phyloP scores from a whole-genome alignment of 2,888 invertebrate genomes.

The Drosophila kuntzei region DNA sequence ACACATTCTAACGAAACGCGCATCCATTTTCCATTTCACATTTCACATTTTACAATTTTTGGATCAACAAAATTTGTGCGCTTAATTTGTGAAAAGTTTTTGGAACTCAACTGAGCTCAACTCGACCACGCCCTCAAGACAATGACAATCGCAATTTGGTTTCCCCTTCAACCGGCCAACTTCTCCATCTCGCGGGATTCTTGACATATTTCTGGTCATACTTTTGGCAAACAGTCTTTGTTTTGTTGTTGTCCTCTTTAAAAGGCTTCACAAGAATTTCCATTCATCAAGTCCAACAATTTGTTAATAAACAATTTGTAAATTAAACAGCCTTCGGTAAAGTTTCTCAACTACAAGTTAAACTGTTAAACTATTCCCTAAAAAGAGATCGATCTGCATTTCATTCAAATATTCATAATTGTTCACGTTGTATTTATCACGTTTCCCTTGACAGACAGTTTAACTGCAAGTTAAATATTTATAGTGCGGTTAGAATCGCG shows the following conservation, averaged over 20 bases:
- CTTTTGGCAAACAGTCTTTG: constrained; percentile 3
- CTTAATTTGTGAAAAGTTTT: constrained; percentile 28
- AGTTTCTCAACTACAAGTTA: constrained; percentile 1
- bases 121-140: constrained; percentile 18
- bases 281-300: neutral
- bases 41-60: constrained; percentile 19
- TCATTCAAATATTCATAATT: too few species aligned
- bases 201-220: constrained; percentile 18
- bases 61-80: constrained; percentile 22
- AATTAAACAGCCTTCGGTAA: neutral
- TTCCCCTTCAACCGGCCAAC: too few species aligned
- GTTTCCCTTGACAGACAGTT: too few species aligned
- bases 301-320: constrained; percentile 1
- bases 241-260: neutral
- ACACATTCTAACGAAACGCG: neutral
- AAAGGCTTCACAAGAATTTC: neutral
- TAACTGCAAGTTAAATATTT: too few species aligned
- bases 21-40: constrained; percentile 2
- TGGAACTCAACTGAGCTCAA: constrained; percentile 10
- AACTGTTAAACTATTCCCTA: neutral
- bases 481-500: too few species aligned
- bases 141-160: constrained; percentile 21
- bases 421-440: too few species aligned
- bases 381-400: neutral
- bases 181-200: constrained; percentile 5